Percentiles rank a stretch among this genome's conserved stretches.
These are phyloP conservation scores for Bombus sibiricus DNA, from an alignment of 1,140 invertebrate species.

Conservation along the genomic window DNA sequence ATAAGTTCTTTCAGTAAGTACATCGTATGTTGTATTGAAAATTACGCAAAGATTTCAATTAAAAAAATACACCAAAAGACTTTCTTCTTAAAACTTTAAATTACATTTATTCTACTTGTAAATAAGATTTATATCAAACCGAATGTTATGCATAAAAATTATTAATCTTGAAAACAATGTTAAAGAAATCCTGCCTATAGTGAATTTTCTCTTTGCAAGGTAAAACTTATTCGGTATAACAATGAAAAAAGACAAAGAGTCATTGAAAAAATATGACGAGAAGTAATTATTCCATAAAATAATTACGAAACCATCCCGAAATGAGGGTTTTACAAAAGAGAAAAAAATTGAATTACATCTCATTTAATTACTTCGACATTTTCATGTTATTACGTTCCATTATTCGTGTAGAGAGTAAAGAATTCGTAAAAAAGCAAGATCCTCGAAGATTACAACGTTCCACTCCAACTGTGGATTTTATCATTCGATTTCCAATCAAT, in stretches of 20 bases:
- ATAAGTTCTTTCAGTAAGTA: too few relatives aligned
- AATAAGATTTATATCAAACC: not conserved
- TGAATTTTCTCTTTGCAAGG: not conserved
- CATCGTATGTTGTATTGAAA: too few relatives aligned
- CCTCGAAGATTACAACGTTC: not conserved
- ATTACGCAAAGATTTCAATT: too few relatives aligned
- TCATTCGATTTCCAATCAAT: slow-evolving; percentile 48
- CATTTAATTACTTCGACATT: slow-evolving; percentile 56
- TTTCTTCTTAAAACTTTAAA: too few relatives aligned
- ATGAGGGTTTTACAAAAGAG: not conserved
- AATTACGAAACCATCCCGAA: slow-evolving; percentile 48
- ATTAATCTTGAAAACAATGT: too few relatives aligned
- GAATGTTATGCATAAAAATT: not conserved
- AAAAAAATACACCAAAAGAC: too few relatives aligned
- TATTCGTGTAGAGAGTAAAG: not conserved
- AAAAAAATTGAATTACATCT: not conserved
- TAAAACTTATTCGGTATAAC: not conserved
- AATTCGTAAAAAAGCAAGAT: slow-evolving; percentile 3
- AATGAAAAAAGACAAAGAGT: not conserved
- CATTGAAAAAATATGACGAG: not conserved
- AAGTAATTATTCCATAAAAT: slow-evolving; percentile 17
- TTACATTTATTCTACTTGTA: too few relatives aligned
- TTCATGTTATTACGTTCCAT: slow-evolving; percentile 38
- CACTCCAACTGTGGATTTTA: slow-evolving; percentile 39
- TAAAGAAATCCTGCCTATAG: not conserved